phyloP scores from a whole-genome alignment of 2,113 vertebrate genomes.

The Gorsachius goisagi region DNA sequence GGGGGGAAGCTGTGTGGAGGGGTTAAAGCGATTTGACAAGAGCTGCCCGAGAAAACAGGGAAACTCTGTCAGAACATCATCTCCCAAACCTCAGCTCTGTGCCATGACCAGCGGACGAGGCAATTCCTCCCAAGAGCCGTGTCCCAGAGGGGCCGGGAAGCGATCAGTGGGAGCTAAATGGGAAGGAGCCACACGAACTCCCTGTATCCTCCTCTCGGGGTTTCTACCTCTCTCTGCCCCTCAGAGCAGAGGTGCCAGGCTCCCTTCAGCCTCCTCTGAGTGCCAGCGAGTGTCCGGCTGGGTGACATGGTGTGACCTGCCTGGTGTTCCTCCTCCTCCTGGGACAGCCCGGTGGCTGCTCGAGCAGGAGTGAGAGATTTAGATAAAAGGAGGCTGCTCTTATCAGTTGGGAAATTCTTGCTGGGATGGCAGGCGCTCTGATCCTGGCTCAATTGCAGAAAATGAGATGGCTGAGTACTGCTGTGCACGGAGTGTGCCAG shows the following conservation, averaged over 20 bases:
- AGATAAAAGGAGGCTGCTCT: background rate
- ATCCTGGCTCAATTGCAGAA: background rate
- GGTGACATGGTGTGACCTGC: background rate
- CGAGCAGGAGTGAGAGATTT: background rate
- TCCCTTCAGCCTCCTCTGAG: background rate
- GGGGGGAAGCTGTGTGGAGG: background rate
- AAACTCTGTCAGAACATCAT: background rate
- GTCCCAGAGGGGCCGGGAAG: background rate
- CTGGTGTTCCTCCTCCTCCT: background rate
- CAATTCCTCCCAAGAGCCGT: background rate
- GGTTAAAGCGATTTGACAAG: background rate
- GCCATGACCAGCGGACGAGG: background rate
- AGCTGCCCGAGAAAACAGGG: background rate
- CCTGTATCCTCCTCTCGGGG: background rate
- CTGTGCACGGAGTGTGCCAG: background rate
- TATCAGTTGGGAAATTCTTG: background rate
- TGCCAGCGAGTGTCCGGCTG: background rate
- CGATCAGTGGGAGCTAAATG: background rate
- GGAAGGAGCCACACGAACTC: background rate
- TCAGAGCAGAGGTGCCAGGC: background rate
- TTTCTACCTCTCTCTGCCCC: background rate
- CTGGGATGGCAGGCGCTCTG: background rate
- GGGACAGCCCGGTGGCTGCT: background rate
- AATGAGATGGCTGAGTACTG: background rate
- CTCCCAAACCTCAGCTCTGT: background rate